Evolutionary conservation across 1,140 invertebrate genomes (phyloP), one percentile per base, ranked within the genome.

Genomic region (Cotesia chilonis): DNA sequence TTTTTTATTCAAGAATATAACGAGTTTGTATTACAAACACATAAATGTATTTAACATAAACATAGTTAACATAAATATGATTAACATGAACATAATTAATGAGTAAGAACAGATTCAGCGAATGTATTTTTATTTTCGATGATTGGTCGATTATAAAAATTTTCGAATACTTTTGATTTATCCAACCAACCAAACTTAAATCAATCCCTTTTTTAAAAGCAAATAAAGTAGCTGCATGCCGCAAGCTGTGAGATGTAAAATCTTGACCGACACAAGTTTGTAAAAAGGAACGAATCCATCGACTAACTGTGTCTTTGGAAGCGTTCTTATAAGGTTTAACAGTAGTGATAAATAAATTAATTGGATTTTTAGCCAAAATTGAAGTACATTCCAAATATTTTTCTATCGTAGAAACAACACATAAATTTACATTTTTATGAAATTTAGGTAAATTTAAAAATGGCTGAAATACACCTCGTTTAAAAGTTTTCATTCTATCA

Each of bases 401-500:
- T 28, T 41, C 55, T 12, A 75, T 17, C 4, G 60, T 64, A 20
- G 37, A 7, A 2, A 47, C 41, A 47, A 47, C 5, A 47, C 41
- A 47, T 47, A 47, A 47, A 47, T 47, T 47, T 47, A 47, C 6
- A 47, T 47, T 47, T 9, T 47, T 47, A 6, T 47, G 41, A 47
- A 9, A 47, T 47, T 47, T 47, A 47, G 41, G 41, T 41, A 41
- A 41, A 7, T 6, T 9, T 47, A 47, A 47, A 9, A 47, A 0
- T 9, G 41, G 41, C 10, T 47, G 41, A 6, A 47, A 47, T 9
- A 7, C 41, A 47, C 7, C 41, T 47, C 10, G 41, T 10, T 66
- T 59, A 10, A 70, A 70, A 10, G 67, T 72, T 35, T 75, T 72
- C 2, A 70, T 70, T 52, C 4, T 35, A 37, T 75, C 67, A 10